These are phyloP conservation scores for Hydrocynus forskahlii DNA, from an alignment of 2,797 vertebrate genomes.

Conservation along the genomic window DNA sequence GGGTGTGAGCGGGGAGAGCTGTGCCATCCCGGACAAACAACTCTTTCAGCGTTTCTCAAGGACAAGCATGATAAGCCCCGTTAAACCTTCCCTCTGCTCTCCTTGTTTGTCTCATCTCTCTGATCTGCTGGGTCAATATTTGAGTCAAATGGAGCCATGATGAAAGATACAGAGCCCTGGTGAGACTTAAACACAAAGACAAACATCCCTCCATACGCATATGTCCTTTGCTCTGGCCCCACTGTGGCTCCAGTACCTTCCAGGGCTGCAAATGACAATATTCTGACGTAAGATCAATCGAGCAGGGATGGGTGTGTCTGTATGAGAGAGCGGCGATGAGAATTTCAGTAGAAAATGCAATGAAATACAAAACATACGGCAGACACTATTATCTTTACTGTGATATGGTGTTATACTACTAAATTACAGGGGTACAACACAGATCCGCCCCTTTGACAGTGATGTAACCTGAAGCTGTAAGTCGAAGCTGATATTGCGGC, in stretches of 20 bases:
- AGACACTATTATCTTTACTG: no score
- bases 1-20: slow-evolving; percentile 12
- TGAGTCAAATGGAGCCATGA: slow-evolving; percentile 30
- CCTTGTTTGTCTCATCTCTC: neutral
- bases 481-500: no score
- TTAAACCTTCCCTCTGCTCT: neutral
- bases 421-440: no score
- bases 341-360: no score
- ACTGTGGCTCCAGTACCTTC: neutral
- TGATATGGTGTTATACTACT: no score
- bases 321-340: no score
- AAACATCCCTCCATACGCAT: slow-evolving; percentile 2
- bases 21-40: slow-evolving; percentile 21
- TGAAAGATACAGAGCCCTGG: slow-evolving; percentile 42
- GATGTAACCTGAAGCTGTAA: no score
- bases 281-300: no score
- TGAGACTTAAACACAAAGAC: neutral
- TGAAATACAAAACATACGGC: no score
- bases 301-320: no score
- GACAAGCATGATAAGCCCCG: neutral
- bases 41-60: neutral
- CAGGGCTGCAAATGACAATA: neutral
- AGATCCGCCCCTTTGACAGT: no score
- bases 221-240: neutral
- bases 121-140: slow-evolving; percentile 21